Conservation (phyloP, 1,140 invertebrate species). For the Tachypleus tridentatus region DNA sequence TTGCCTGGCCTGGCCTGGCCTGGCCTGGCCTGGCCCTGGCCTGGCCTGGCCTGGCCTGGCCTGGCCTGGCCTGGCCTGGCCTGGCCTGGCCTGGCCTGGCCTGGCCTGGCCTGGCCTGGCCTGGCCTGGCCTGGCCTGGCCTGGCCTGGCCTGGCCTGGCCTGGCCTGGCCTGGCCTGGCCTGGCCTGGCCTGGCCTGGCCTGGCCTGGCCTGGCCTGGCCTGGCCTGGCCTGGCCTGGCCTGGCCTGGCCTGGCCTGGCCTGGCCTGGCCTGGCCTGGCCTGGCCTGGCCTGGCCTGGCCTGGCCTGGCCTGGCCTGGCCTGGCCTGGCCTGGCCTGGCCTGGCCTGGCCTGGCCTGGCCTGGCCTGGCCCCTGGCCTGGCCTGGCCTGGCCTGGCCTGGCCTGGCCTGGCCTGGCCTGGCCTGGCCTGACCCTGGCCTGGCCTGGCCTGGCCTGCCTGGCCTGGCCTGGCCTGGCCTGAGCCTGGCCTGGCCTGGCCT, state of each 20-base stretch:
- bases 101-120: conserved; percentile 18
- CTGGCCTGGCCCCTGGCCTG: too few relatives aligned
- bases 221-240: conserved; percentile 14
- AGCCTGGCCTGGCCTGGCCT: conserved; percentile 25
- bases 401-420: conserved; percentile 21
- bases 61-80: conserved; percentile 20
- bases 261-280: conserved; percentile 23
- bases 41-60: conserved; percentile 19
- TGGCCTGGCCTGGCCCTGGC: conserved; percentile 18
- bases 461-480: conserved; percentile 24
- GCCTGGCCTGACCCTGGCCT: too few relatives aligned
- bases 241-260: conserved; percentile 12
- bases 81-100: conserved; percentile 19
- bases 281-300: conserved; percentile 24
- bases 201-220: conserved; percentile 11
- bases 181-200: conserved; percentile 6
- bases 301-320: conserved; percentile 21
- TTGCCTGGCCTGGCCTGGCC: too few relatives aligned
- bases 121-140: conserved; percentile 20
- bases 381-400: conserved; percentile 25
- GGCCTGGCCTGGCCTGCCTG: too few relatives aligned
- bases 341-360: conserved; percentile 25
- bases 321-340: conserved; percentile 22
- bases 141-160: conserved; percentile 18
- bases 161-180: conserved; percentile 15